Evolutionary conservation across 2,113 vertebrate species (phyloP).

Genomic region (Emydocephalus ijimae): DNA sequence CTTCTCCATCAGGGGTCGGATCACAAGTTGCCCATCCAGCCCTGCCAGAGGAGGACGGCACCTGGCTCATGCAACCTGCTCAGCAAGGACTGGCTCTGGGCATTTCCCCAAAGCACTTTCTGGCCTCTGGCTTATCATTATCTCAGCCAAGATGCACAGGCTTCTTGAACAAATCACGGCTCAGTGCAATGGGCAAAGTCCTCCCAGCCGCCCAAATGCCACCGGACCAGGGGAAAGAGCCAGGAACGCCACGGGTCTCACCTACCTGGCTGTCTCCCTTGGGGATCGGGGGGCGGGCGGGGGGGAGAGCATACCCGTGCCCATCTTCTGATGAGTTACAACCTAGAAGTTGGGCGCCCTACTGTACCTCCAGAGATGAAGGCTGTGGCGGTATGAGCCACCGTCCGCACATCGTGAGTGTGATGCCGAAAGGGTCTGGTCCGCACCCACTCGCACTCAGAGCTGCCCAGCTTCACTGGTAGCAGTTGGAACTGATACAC

Average conservation of each 20-base stretch:
- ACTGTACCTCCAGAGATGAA: conserved; percentile 88
- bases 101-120: not conserved
- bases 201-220: not conserved
- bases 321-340: not conserved
- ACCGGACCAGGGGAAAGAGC: not conserved
- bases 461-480: conserved; percentile 62
- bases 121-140: not conserved
- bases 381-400: conserved; percentile 77
- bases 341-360: fast-evolving
- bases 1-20: conserved; percentile 89
- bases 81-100: no score
- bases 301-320: no score
- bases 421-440: conserved; percentile 90
- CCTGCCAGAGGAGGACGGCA: conserved; percentile 64
- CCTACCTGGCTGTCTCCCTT: not conserved
- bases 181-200: not conserved
- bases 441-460: conserved; percentile 81
- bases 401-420: conserved; percentile 84
- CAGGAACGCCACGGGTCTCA: not conserved
- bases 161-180: not conserved
- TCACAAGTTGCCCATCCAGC: conserved; percentile 87
- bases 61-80: not conserved
- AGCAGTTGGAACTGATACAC: conserved; percentile 90
- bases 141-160: not conserved
- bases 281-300: not conserved